These are phyloP conservation scores for Drosophila parvula DNA, from an alignment of 1,140 invertebrate species.

Conservation along the genomic window DNA sequence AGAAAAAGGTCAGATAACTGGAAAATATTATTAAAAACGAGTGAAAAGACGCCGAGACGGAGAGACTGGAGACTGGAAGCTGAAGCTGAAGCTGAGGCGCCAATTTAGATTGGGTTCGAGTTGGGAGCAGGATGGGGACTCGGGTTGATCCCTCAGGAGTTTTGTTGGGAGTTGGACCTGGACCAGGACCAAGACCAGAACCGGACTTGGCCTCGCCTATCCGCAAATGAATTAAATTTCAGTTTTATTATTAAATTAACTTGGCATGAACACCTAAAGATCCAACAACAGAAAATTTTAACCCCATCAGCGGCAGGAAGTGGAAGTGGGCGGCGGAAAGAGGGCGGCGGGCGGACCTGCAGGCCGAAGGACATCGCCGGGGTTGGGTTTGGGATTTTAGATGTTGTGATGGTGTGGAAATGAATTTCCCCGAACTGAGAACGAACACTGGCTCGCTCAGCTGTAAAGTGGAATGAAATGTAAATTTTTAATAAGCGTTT, in stretches of 20 bases:
- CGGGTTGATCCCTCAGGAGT: conserved; percentile 64
- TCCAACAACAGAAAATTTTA: conserved; percentile 70
- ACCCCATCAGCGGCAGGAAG: conserved; percentile 55
- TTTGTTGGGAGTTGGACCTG: conserved; percentile 30
- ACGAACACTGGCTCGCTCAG: conserved; percentile 68
- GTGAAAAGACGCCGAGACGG: conserved; percentile 59
- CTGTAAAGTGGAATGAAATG: conserved; percentile 83
- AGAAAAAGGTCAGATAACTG: conserved; percentile 82
- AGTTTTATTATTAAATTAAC: conserved; percentile 84
- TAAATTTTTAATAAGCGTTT: conserved; percentile 84
- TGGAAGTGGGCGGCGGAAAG: not conserved
- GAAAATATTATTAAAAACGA: conserved; percentile 81
- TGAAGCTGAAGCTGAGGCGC: conserved; percentile 20
- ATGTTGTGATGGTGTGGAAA: conserved; percentile 41
- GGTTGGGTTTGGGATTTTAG: conserved; percentile 28
- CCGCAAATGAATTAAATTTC: conserved; percentile 83
- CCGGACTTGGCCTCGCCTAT: conserved; percentile 65
- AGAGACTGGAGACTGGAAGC: conserved; percentile 11
- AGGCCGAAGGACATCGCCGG: conserved; percentile 23
- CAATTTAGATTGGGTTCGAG: conserved; percentile 29
- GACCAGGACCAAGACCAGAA: not conserved
- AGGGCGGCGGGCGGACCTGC: not conserved
- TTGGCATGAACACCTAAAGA: conserved; percentile 84
- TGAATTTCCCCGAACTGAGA: conserved; percentile 65
- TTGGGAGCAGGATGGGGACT: not conserved